phyloP scores from a whole-genome alignment of 2,797 vertebrate species.

The Coilia nasus region DNA sequence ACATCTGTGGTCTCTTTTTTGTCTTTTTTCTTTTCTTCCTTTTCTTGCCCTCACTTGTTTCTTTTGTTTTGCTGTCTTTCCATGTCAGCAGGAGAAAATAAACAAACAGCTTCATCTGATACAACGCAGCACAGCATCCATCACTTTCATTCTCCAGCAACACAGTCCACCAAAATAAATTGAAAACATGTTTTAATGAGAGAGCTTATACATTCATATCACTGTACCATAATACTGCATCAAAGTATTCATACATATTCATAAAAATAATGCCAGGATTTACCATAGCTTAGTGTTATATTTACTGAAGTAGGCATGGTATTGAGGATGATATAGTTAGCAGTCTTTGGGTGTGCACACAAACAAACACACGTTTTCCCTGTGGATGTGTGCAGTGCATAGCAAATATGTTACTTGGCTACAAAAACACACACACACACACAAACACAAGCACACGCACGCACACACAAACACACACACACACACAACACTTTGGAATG shows the following conservation, averaged over 20 bases:
- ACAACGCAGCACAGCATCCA: neutral
- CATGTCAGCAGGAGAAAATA: neutral
- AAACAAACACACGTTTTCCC: slow-evolving; percentile 1
- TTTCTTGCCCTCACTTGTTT: neutral
- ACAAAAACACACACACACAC: slow-evolving; percentile 4
- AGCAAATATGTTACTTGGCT: neutral
- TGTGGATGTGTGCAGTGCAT: neutral
- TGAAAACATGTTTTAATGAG: slow-evolving; percentile 66
- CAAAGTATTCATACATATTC: slow-evolving; percentile 53
- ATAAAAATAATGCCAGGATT: slow-evolving; percentile 21
- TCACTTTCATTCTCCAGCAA: slow-evolving; percentile 19
- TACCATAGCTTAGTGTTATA: neutral
- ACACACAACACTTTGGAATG: neutral
- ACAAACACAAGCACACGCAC: neutral
- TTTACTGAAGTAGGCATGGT: slow-evolving; percentile 10
- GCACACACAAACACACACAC: neutral
- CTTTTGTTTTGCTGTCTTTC: neutral
- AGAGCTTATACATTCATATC: slow-evolving; percentile 62
- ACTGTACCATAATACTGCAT: slow-evolving; percentile 49
- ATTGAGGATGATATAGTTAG: neutral
- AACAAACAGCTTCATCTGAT: neutral
- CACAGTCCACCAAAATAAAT: slow-evolving; percentile 19
- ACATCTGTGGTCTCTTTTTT: neutral
- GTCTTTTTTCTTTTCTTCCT: neutral
- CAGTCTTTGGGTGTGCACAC: neutral